Evolutionary conservation across 2,797 vertebrate species (phyloP), one percentile per base, ranked within the genome.

Genomic region (Chaetodon trifasciatus): DNA sequence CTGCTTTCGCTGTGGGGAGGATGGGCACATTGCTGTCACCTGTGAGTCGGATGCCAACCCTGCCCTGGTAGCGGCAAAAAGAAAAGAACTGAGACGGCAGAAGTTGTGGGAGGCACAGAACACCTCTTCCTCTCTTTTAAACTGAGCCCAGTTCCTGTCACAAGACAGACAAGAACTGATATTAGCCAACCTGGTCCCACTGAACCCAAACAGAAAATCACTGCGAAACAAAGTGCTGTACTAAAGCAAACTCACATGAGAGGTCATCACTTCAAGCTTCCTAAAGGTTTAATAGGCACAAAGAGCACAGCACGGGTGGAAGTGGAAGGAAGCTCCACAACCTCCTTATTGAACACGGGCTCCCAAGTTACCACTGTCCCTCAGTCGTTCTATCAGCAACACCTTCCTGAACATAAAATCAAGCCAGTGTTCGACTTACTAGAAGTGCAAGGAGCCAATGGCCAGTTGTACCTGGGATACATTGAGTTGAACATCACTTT

Each of bases 1-100:
- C 28, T 57, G 56, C 32, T 57, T 57, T 35, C 28, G 56, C 56
- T 57, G 56, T 57, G 56, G 32, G 32, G 56, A 35, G 56, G 56
- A 35, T 57, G 28, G 56, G 28, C 56, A 35, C 7, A 19, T 57
- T 0, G 32, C 35, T 57, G 28, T 16, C 16, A 10, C 56, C 28
- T 57, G 56, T 57, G 56, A 57, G 32, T 57, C 17, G 0, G 28
- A 57, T 10, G 56, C 56, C 15, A 57, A 57, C 16, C 28, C 28
- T 57, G 56, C 56, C 28, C 16, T 57, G 32, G 56, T 57, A 35
- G 56, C n/a, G 3, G 56, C 56, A 57, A 57, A 57, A 57, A 19
- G 56, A 10, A 57, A 57, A 37, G 32, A 58, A 37, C 32, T 55
- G 4, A 55, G 4, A 15, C 53, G 32, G 0, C 56, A 37, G 32